phyloP scores from a whole-genome alignment of 1,140 invertebrate species.

The Ceratosolen solmsi region DNA sequence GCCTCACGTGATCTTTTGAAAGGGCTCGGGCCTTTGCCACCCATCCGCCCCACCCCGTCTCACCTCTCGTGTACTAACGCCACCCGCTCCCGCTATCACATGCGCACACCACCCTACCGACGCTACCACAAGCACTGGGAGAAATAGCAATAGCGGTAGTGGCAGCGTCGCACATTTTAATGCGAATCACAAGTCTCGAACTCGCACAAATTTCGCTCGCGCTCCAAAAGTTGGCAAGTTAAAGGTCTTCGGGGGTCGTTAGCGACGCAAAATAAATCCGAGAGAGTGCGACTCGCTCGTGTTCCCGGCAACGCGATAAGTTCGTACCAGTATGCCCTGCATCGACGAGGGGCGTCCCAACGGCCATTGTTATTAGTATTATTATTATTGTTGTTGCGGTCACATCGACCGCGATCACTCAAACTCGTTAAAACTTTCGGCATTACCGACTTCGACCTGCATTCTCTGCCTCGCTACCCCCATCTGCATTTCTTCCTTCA shows the following conservation, averaged over 20 bases:
- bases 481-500: slow-evolving; percentile 27
- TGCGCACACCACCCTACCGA: not conserved
- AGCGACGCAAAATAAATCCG: slow-evolving; percentile 48
- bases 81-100: not conserved
- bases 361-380: slow-evolving; percentile 42
- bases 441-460: slow-evolving; percentile 68
- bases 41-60: not conserved
- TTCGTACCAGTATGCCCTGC: slow-evolving; percentile 60
- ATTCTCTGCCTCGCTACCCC: slow-evolving; percentile 57
- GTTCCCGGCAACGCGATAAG: slow-evolving; percentile 61
- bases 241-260: slow-evolving; percentile 48
- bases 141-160: too few relatives aligned
- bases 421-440: slow-evolving; percentile 73
- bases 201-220: slow-evolving; percentile 29
- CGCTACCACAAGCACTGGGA: not conserved
- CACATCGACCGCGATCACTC: slow-evolving; percentile 71
- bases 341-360: not conserved
- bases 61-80: not conserved
- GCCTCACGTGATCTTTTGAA: slow-evolving; percentile 23
- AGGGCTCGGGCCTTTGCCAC: not conserved
- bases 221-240: slow-evolving; percentile 39
- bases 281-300: slow-evolving; percentile 10
- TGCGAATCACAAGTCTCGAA: slow-evolving; percentile 30
- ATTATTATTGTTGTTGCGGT: slow-evolving; percentile 67
- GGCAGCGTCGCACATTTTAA: slow-evolving; percentile 24